These are phyloP conservation scores for human DNA, from an alignment of 2,113 vertebrate genomes.

Conservation along the genomic window DNA sequence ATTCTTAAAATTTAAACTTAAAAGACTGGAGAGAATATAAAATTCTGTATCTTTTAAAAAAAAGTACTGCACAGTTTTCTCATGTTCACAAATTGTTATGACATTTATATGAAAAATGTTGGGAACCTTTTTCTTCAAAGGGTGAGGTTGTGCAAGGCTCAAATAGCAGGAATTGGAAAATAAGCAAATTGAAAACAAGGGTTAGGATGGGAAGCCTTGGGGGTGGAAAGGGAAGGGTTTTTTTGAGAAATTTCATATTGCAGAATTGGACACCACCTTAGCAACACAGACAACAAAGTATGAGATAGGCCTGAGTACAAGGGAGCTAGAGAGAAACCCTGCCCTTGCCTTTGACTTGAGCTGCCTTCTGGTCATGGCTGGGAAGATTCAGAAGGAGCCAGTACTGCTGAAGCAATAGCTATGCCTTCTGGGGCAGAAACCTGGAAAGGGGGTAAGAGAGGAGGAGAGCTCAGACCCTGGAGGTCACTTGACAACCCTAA, in stretches of 20 bases:
- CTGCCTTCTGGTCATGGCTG: not conserved
- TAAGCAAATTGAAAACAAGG: not conserved
- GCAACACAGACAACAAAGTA: not conserved
- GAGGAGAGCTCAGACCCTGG: not conserved
- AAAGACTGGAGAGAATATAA: not conserved
- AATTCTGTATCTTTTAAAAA: not conserved
- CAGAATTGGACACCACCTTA: not conserved
- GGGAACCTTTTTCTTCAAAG: not conserved
- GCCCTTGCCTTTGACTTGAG: not conserved
- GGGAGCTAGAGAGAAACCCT: not conserved
- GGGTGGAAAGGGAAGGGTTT: not conserved
- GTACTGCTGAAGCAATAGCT: not conserved
- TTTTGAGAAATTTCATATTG: not conserved
- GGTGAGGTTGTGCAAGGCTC: not conserved
- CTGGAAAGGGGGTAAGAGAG: not conserved
- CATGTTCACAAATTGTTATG: not conserved
- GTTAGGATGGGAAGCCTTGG: not conserved
- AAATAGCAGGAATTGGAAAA: not conserved
- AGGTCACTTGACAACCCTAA: not conserved
- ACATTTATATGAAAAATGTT: not conserved
- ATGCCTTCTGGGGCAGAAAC: not conserved
- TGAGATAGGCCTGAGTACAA: not conserved
- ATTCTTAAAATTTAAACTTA: conserved; percentile 36
- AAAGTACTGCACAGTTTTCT: not conserved
- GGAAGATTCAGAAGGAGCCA: not conserved